phyloP scores from a whole-genome alignment of 2,797 vertebrate genomes.

The Sebastes hubbsi region DNA sequence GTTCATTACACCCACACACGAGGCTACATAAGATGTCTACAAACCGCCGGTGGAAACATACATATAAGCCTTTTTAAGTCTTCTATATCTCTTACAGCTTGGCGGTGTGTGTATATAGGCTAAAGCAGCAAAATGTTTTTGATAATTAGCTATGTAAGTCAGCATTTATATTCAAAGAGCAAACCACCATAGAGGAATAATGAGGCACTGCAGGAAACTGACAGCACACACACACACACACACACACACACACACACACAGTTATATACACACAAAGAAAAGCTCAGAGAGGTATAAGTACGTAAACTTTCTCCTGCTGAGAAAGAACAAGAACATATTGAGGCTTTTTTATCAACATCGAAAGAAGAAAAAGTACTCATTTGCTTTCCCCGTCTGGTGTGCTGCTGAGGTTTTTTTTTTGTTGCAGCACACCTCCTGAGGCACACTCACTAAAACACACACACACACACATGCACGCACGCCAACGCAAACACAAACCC shows the following conservation, averaged over 20 bases:
- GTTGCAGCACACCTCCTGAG: slow-evolving; percentile 38
- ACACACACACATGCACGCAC: background rate
- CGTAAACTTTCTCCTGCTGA: slow-evolving; percentile 30
- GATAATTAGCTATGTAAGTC: slow-evolving; percentile 32
- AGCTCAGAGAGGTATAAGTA: slow-evolving; percentile 3
- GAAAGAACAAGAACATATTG: slow-evolving; percentile 31
- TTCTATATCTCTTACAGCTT: background rate
- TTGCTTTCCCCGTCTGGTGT: slow-evolving; percentile 39
- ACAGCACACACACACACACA: background rate
- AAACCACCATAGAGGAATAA: slow-evolving; percentile 24
- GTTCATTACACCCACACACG: slow-evolving; percentile 28
- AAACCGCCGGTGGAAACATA: slow-evolving; percentile 8
- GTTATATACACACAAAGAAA: slow-evolving; percentile 3
- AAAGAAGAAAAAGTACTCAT: slow-evolving; percentile 39
- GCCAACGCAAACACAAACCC: slow-evolving; percentile 43
- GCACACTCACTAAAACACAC: slow-evolving; percentile 26
- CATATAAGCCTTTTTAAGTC: background rate
- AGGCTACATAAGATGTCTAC: background rate
- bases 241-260: background rate
- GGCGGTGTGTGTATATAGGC: background rate
- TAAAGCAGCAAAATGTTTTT: background rate
- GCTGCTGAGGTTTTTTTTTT: slow-evolving; percentile 19
- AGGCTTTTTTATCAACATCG: slow-evolving; percentile 27
- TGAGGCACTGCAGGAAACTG: slow-evolving; percentile 4
- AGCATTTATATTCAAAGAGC: slow-evolving; percentile 20